Evolutionary conservation across 2,113 vertebrate genomes (phyloP).

Genomic region (Chionis minor): DNA sequence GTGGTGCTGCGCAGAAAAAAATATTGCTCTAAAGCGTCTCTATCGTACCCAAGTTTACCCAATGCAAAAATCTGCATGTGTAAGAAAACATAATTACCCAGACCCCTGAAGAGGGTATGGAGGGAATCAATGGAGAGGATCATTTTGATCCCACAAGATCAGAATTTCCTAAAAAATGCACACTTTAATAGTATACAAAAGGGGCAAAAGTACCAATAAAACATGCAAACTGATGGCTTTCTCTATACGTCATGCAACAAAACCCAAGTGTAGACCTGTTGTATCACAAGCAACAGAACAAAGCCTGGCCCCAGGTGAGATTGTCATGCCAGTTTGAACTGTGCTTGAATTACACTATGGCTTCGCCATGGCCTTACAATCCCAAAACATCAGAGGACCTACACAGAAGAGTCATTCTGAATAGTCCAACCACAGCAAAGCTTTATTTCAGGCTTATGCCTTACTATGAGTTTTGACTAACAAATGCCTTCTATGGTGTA

Average conservation of each 20-base stretch:
- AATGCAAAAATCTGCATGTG: neutral
- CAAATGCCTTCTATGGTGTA: neutral
- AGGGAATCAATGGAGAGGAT: neutral
- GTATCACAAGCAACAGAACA: neutral
- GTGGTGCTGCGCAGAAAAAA: neutral
- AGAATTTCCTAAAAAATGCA: neutral
- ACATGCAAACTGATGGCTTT: neutral
- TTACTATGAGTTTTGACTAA: neutral
- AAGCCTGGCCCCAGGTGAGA: neutral
- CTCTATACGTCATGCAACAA: neutral
- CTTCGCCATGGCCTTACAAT: neutral
- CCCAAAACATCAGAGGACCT: neutral
- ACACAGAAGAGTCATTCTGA: neutral
- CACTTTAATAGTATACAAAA: neutral
- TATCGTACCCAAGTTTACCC: fast-evolving
- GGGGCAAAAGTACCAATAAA: neutral
- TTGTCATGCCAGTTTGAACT: neutral
- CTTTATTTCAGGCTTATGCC: neutral
- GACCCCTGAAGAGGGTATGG: neutral
- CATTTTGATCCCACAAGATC: neutral
- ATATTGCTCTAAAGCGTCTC: neutral
- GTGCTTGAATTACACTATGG: neutral
- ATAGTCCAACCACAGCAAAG: neutral
- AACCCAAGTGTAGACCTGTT: neutral
- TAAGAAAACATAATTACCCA: neutral